These are phyloP conservation scores for Blastobasis adustella DNA, from an alignment of 2,888 invertebrate genomes.

Conservation along the genomic window DNA sequence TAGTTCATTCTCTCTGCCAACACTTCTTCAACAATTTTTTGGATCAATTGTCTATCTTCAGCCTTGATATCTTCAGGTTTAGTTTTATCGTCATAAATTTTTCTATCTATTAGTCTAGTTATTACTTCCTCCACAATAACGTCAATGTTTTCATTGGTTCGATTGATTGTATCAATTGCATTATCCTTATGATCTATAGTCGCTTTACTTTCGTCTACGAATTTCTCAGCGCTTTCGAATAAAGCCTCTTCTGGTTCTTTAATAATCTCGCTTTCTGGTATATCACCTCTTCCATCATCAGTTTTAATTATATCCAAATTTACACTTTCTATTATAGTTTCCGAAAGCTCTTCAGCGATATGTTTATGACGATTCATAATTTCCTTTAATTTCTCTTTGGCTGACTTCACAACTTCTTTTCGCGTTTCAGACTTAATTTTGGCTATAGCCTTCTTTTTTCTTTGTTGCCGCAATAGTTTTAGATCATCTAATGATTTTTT, in stretches of 20 bases:
- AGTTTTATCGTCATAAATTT: constrained; percentile 68
- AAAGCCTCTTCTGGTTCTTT: constrained; percentile 14
- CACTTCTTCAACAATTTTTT: constrained; percentile 67
- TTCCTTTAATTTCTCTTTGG: constrained; percentile 66
- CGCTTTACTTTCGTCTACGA: not conserved
- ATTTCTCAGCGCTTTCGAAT: not conserved
- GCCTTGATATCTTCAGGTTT: constrained; percentile 63
- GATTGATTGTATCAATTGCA: constrained; percentile 8
- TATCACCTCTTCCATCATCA: constrained; percentile 45
- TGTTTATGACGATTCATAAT: constrained; percentile 67
- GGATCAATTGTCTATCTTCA: constrained; percentile 59
- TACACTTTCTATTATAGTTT: constrained; percentile 28
- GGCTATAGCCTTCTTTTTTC: constrained; percentile 57
- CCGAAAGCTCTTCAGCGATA: constrained; percentile 49
- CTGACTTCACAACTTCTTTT: constrained; percentile 63
- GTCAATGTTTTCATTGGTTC: constrained; percentile 53
- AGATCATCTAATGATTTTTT: constrained; percentile 47
- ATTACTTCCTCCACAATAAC: constrained; percentile 68
- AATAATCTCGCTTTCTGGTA: constrained; percentile 35
- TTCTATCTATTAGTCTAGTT: constrained; percentile 60
- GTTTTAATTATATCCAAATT: constrained; percentile 20
- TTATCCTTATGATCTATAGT: not conserved
- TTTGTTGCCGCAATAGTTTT: constrained; percentile 45
- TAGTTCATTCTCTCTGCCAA: constrained; percentile 58
- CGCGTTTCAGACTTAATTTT: constrained; percentile 67